A percentile compares a stretch with the other conserved stretches of the same genome.
phyloP scores from a whole-genome alignment of 2,797 vertebrate species.

The Diplodus puntazzo region DNA sequence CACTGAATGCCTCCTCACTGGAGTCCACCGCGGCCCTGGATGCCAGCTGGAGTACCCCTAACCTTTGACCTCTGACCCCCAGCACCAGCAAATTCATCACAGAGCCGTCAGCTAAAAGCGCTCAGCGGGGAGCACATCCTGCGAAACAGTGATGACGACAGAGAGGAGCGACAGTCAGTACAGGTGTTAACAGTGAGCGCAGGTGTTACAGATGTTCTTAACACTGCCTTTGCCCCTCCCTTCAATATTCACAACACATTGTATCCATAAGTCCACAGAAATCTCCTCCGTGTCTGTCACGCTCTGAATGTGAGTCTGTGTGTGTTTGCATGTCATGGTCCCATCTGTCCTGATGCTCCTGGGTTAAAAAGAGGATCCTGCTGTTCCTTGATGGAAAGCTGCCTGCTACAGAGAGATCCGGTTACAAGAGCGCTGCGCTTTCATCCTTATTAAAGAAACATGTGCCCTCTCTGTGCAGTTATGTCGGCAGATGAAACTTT shows the following conservation, averaged over 20 bases:
- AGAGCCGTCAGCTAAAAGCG: constrained; percentile 60
- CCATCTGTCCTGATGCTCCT: constrained; percentile 83
- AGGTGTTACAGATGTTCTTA: constrained; percentile 69
- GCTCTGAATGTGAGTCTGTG: constrained; percentile 39
- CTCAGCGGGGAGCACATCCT: constrained; percentile 58
- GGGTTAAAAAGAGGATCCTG: constrained; percentile 84
- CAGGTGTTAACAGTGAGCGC: constrained; percentile 65
- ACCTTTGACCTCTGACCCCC: constrained; percentile 82
- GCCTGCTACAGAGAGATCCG: constrained; percentile 85
- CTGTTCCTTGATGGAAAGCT: constrained; percentile 86
- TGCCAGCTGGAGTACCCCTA: constrained; percentile 86
- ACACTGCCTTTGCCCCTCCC: background rate
- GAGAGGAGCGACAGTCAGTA: constrained; percentile 5
- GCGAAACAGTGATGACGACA: constrained; percentile 38
- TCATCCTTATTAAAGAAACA: constrained; percentile 90
- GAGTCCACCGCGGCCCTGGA: constrained; percentile 79
- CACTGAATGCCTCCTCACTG: constrained; percentile 83
- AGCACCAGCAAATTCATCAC: constrained; percentile 73
- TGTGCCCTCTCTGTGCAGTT: constrained; percentile 76
- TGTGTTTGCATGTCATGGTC: constrained; percentile 82
- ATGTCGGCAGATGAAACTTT: constrained; percentile 64
- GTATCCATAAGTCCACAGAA: constrained; percentile 7
- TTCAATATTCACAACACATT: constrained; percentile 16
- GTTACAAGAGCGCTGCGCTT: constrained; percentile 85
- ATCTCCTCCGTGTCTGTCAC: constrained; percentile 30